Evolutionary conservation across 2,113 vertebrate genomes (phyloP), one percentile per base, ranked within the genome.

Genomic region (Neogobius melanostomus): DNA sequence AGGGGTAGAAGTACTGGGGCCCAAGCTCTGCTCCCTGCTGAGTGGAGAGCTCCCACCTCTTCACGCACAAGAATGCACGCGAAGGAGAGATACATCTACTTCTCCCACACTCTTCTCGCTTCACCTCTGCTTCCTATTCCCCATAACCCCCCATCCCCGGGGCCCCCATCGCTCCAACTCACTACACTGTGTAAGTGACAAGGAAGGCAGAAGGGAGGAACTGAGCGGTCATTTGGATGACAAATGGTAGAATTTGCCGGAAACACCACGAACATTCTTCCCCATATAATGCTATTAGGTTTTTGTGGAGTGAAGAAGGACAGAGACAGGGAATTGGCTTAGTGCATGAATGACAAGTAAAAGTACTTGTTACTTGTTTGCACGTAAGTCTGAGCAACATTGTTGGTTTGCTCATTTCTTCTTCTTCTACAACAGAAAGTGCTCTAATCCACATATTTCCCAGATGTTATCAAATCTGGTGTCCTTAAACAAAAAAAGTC

Each of bases 211-310:
- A 75, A 77, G 79, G 88, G 90, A 91, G 91, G 88, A 91, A 90
- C 90, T 90, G 89, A 90, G 92, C 92, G 91, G 93, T 94, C 93
- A 92, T 93, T 94, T 85, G 92, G 93, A 94, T 95, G 94, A 96
- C 95, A 94, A 94, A 96, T 95, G 94, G 94, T 91, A 93, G 93
- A 94, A 95, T 95, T 97, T 93, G 94, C 95, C 96, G 95, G 95
- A 97, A 97, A 96, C 96, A 95, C 95, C 93, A 88, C 91, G 93
- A 95, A 93, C 94, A 95, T 97, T 97, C 96, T 95, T 96, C 92
- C 93, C 95, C 94, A 95, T 95, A 96, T 98, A 95, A 97, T 98
- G 95, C 95, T 94, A 96, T 98, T 96, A 96, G 95, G 94, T 94
- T 93, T 82, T 87, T 79, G 69, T 76, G 82, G 82, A 75, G 54